Conservation (phyloP, 2,888 invertebrate genomes). For the Agriotes lineatus region DNA sequence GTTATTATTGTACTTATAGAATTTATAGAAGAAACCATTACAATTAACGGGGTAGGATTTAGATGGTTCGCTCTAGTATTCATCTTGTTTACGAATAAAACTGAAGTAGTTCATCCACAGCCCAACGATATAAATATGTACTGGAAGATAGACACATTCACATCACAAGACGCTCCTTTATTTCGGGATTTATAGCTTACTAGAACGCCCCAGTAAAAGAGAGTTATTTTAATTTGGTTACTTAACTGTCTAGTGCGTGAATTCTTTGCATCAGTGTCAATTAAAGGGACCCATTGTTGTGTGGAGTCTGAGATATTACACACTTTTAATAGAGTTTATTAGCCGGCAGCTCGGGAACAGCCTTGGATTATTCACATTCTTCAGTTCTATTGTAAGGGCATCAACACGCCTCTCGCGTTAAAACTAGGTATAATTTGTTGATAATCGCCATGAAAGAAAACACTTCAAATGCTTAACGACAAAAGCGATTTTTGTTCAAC, state of each 20-base stretch:
- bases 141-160: too few relatives aligned
- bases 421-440: neutral
- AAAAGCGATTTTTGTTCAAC: neutral
- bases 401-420: neutral
- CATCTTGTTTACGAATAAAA: too few relatives aligned
- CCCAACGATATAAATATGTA: too few relatives aligned
- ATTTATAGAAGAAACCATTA: too few relatives aligned
- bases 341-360: constrained; percentile 1
- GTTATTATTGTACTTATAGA: too few relatives aligned
- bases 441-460: neutral
- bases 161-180: too few relatives aligned
- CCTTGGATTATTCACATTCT: constrained; percentile 15
- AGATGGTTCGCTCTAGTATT: too few relatives aligned
- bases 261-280: neutral
- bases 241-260: constrained; percentile 1
- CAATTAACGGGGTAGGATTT: too few relatives aligned
- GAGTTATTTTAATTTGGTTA: constrained; percentile 5
- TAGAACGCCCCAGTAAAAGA: too few relatives aligned
- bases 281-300: constrained; percentile 3
- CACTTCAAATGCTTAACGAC: neutral
- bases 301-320: neutral
- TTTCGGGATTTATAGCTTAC: too few relatives aligned
- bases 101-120: too few relatives aligned
- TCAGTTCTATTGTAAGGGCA: constrained; percentile 1
- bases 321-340: constrained; percentile 12